Evolutionary conservation across 2,113 vertebrate genomes (phyloP), one percentile per base, ranked within the genome.

Genomic region (Lophochroa leadbeateri): DNA sequence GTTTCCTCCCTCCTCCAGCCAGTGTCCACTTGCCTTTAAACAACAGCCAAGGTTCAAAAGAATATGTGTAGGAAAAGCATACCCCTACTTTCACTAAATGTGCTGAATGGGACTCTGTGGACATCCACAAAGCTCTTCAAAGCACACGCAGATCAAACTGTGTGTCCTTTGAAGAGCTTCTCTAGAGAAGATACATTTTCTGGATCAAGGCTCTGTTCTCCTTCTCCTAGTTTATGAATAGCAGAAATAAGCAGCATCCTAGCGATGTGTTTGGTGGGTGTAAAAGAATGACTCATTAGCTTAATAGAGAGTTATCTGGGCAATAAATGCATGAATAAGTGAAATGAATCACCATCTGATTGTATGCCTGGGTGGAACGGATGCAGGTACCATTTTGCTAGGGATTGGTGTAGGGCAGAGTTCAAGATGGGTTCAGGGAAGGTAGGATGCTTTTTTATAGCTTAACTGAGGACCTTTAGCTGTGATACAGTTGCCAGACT

Each of bases 301-400:
- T 94, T 96, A 92, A 94, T 95, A 77, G 92, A 60, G 94, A 96
- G 69, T 96, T 97, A 96, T 91, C 94, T 93, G 93, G 94, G 67
- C 86, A 97, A 92, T 96, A 96, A 96, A 82, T 41, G 71, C 41
- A 55, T 93, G 87, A 94, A 92, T 94, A 88, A 93, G 86, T 89
- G 81, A 93, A 77, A 6, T 96, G 96, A 97, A 95, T 97, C 95
- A 98, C 91, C 46, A 8, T n/a, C 37, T 46, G 85, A 82, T 88
- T 91, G 86, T 82, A 33, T 39, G 61, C 84, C 35, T 96, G 64
- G 23, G 94, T 96, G 91, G 83, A 67, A 92, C 90, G 57, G 60
- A 64, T 92, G 55, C 44, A 86, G 79, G 96, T 96, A 92, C 95
- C 91, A 86, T 87, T 82, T 96, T 96, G 85, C 70, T 85, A 18